Evolutionary conservation across 2,113 vertebrate genomes (phyloP).

Genomic region (Emydocephalus ijimae): DNA sequence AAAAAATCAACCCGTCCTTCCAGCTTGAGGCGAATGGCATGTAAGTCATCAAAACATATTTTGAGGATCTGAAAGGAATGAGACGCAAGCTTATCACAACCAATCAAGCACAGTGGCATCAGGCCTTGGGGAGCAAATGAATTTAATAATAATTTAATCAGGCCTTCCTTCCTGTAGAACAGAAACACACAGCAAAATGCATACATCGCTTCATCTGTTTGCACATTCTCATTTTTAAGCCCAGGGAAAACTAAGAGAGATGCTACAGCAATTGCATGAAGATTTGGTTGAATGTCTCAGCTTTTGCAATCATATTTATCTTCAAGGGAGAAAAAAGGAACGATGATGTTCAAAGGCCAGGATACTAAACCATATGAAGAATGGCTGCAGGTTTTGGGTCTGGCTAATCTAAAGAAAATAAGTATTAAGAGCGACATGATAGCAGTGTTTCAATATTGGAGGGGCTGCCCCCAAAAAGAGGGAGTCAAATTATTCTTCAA

Average conservation of each 20-base stretch:
- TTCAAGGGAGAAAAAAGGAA: neutral
- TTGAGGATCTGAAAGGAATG: conserved; percentile 27
- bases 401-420: too few species aligned
- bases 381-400: too few species aligned
- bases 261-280: conserved; percentile 55
- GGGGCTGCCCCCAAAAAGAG: too few species aligned
- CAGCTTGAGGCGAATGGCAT: conserved; percentile 19
- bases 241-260: conserved; percentile 53
- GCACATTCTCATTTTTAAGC: conserved; percentile 36
- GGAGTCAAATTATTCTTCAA: too few species aligned
- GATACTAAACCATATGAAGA: too few species aligned
- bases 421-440: too few species aligned
- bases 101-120: conserved; percentile 37
- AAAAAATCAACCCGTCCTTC: conserved; percentile 29
- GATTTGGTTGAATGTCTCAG: conserved; percentile 49
- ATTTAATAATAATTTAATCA: conserved; percentile 10
- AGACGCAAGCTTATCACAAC: conserved; percentile 46
- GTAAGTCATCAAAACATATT: neutral
- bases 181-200: conserved; percentile 54
- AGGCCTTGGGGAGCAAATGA: conserved; percentile 29
- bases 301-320: neutral
- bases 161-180: conserved; percentile 49
- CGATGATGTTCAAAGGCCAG: too few species aligned
- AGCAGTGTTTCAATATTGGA: too few species aligned
- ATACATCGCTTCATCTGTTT: conserved; percentile 60